Evolutionary conservation across 2,888 invertebrate species (phyloP).

Genomic region (Philonicus albiceps): DNA sequence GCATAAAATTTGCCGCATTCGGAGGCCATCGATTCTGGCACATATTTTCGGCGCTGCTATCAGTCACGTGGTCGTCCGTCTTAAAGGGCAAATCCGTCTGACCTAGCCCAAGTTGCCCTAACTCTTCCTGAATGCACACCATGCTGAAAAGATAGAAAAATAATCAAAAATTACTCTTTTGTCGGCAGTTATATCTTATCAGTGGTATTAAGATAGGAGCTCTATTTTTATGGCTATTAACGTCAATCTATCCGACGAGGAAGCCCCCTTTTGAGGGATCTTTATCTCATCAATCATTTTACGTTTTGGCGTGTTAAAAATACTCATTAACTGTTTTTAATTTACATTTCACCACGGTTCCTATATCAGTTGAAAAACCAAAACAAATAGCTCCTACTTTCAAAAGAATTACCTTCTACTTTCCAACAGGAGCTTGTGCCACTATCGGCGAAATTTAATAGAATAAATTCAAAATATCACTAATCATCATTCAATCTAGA

Average conservation of each 20-base stretch:
- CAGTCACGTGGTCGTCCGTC: conserved; percentile 55
- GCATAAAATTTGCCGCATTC: conserved; percentile 61
- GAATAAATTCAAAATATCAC: background rate
- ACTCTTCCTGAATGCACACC: conserved; percentile 72
- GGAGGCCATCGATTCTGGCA: conserved; percentile 65
- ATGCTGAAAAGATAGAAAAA: conserved; percentile 64
- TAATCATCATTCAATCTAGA: background rate
- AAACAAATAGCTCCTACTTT: too few species aligned
- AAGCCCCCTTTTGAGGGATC: background rate
- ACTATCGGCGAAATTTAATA: background rate
- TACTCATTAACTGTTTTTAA: background rate
- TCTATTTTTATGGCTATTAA: background rate
- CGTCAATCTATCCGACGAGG: background rate
- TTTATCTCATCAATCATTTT: background rate
- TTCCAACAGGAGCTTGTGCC: background rate
- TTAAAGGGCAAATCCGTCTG: conserved; percentile 58
- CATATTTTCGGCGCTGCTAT: conserved; percentile 63
- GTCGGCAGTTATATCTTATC: background rate
- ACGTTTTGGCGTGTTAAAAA: background rate
- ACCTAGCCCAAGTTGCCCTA: conserved; percentile 65
- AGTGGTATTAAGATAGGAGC: background rate
- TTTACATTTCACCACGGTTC: background rate
- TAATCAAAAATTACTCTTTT: conserved; percentile 24
- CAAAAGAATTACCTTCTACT: background rate
- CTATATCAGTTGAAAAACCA: too few species aligned